Base-by-base conservation (phyloP, 1,140 invertebrate species). In the Mactra quadrangularis region DNA sequence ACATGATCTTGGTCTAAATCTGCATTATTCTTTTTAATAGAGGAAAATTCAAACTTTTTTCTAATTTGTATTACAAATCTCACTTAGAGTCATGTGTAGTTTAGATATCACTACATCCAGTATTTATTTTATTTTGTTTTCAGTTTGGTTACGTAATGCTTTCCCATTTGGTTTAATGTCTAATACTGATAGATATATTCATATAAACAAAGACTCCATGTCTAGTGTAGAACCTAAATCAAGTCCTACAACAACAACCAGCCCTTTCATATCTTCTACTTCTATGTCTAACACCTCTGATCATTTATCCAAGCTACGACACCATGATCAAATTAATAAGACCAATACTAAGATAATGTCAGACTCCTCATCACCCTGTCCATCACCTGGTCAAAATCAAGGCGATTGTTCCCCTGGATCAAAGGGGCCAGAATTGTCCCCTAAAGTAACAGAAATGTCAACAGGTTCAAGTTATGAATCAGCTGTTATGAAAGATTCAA, bases 141-240 rank as follows among this genome's bases (percentile, higher is more conserved):
- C 76, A 78, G 76, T 68, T 19, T 78, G 76, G 76, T 41, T 78
- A 22, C 41, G 62, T 29, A 45, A 78, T 45, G 62, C 50, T 55
- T 78, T 78, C 9, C 76, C 76, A 25, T 78, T 78, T 68, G 76
- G 64, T 19, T 68, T 78, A 27, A 19, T 78, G 27, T 78, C 76
- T n/a, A 68, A 50, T 78, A 53, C 60, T 41, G 76, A 78, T 33
- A 68, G 62, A 68, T 78, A 68, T 38, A 29, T 68, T 25, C 55
- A 38, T 15, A 22, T 45, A 29, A 25, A 78, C 38, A 41, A 66
- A n/a, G 55, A 57, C n/a, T 45, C 3, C 33, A 53, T 52, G 25
- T n/a, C 52, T 13, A 29, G 31, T n/a, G 0, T 57, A 31, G 74
- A 76, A n/a, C 74, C 74, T 13, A 76, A 76, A 62, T 47, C 64